Evolutionary conservation across 2,888 invertebrate genomes (phyloP).

Genomic region (Capitulum mitella): DNA sequence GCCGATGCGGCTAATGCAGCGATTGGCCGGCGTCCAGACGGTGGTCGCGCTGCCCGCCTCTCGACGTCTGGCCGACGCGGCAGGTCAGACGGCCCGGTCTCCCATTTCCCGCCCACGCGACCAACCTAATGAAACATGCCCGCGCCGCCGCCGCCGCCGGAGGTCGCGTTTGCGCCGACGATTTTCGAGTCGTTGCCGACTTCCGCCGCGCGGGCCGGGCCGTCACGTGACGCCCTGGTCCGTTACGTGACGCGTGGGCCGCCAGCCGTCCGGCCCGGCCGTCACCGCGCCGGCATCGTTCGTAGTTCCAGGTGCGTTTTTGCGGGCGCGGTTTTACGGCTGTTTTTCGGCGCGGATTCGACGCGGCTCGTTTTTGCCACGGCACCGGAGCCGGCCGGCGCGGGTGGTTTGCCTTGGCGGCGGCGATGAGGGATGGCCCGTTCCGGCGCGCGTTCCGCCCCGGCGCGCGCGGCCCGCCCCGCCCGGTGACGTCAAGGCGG

Average conservation of each 20-base stretch:
- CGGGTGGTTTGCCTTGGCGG: neutral
- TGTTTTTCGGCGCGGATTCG: neutral
- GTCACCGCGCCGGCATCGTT: neutral
- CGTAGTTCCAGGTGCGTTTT: neutral
- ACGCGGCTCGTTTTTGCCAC: neutral
- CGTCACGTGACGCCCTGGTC: neutral
- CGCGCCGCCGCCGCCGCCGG: too few species aligned
- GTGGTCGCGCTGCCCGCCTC: neutral
- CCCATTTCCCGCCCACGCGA: too few species aligned
- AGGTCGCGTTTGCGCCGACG: too few species aligned
- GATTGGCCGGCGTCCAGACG: neutral
- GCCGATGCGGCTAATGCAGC: neutral
- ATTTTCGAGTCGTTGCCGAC: too few species aligned
- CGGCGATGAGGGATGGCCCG: neutral
- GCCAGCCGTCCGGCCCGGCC: neutral
- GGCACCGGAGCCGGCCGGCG: neutral
- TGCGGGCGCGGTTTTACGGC: neutral
- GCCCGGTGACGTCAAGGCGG: neutral
- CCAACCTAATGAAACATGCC: too few species aligned
- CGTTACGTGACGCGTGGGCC: neutral
- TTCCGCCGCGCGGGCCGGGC: too few species aligned
- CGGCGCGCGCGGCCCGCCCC: neutral
- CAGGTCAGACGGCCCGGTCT: too few species aligned
- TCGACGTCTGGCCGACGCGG: too few species aligned
- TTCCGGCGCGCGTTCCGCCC: neutral